Base-by-base conservation (phyloP, 2,113 vertebrate species). In the Mirounga angustirostris region DNA sequence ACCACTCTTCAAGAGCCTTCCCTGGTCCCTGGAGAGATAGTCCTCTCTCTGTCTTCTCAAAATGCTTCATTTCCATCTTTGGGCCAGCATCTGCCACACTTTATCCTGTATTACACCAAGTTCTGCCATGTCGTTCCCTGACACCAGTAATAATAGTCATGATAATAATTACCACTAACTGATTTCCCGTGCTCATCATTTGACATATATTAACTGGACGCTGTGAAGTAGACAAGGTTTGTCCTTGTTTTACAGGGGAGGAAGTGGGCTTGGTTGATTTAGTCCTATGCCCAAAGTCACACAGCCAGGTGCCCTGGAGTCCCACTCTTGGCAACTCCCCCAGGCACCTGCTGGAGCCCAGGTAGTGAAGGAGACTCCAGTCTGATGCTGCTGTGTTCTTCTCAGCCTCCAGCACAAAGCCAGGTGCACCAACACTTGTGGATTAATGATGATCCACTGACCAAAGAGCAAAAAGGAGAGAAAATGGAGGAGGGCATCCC, bases 341-440 rank as follows among this genome's bases (percentile, higher is more conserved):
- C 0, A 5, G 21, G 21, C 0, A 4, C 43, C 19, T 61, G 22
- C 54, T 7, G 18, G 4, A 54, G n/a, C 3, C 28, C 28, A 5
- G 15, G 58, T 86, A 10, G 22, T 63, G 15, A 15, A 7, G 6
- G 28, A 21, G 74, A 86, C n/a, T 10, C 26, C 58, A 12, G 12
- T 40, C 67, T 8, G 11, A 56, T 2, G 22, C 8, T 52, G 2
- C 46, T 50, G 84, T 21, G 13, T 22, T 4, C 19, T 4, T 26
- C 46, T 58, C 1, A 0, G 13, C 54, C 76, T 65, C 71, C 21
- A 22, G 11, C 1, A 11, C 54, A 59, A 76, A 82, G 36, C 14
- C 6, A 63, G 54, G 13, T 9, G 4, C 56, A 3, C 40, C 15
- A 12, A 40, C 19, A 2, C 33, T 58, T n/a, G 0, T 2, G 58